phyloP scores from a whole-genome alignment of 2,888 invertebrate genomes.

The Yponomeuta plumbellus region DNA sequence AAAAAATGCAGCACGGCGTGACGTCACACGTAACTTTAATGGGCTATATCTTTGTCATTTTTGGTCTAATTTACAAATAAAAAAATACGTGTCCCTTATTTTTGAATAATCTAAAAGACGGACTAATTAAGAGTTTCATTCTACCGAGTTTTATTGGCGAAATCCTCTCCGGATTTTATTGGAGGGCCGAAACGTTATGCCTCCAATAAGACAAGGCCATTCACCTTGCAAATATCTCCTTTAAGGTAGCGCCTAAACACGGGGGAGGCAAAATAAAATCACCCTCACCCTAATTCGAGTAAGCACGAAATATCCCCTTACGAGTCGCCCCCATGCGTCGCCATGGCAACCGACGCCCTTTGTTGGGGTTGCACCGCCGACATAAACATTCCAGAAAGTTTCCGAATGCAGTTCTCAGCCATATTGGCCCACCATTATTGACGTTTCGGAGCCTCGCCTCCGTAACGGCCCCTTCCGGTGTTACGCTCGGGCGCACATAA shows the following conservation, averaged over 20 bases:
- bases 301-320: conserved; percentile 52
- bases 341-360: conserved; percentile 50
- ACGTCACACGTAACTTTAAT: no score
- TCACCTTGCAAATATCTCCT: conserved; percentile 69
- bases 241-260: conserved; percentile 46
- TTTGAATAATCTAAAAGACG: no score
- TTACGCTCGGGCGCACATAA: conserved; percentile 44
- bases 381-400: conserved; percentile 43
- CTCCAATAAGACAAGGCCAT: conserved; percentile 49
- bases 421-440: conserved; percentile 45
- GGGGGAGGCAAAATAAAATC: conserved; percentile 64
- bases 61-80: no score
- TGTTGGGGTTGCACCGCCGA: conserved; percentile 38
- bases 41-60: no score
- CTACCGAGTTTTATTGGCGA: conserved; percentile 9
- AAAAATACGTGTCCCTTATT: no score
- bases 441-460: conserved; percentile 45
- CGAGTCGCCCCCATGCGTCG: conserved; percentile 49
- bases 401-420: conserved; percentile 45
- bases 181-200: conserved; percentile 8
- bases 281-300: conserved; percentile 65
- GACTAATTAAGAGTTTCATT: conserved; percentile 14
- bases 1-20: no score
- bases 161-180: conserved; percentile 13
- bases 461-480: conserved; percentile 38